phyloP scores from a whole-genome alignment of 2,113 vertebrate species.

The Aptenodytes patagonicus region DNA sequence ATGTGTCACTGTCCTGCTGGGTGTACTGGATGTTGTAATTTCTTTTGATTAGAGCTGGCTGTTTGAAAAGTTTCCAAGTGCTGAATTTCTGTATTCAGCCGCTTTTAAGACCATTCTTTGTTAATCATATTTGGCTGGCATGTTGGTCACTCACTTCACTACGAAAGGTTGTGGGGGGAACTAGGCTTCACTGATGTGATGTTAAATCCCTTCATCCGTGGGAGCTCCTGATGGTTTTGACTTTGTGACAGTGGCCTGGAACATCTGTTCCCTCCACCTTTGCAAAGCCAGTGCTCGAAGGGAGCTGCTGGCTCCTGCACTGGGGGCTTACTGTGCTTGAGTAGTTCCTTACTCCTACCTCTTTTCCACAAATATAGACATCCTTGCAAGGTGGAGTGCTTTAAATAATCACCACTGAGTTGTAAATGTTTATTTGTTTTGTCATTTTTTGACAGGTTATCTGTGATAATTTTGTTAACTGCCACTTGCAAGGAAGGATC shows the following conservation, averaged over 20 bases:
- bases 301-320: not conserved
- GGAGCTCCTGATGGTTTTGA: not conserved
- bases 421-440: not conserved
- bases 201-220: not conserved
- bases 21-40: fast-evolving
- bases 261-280: not conserved
- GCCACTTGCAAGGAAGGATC: not conserved
- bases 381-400: not conserved
- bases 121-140: not conserved
- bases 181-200: not conserved
- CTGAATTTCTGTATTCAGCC: not conserved
- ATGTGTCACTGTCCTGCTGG: not conserved
- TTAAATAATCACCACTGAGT: not conserved
- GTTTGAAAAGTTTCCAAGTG: not conserved
- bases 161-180: not conserved
- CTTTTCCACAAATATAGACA: not conserved
- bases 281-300: not conserved
- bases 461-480: slow-evolving; percentile 12
- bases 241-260: not conserved
- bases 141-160: not conserved
- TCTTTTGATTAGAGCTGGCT: not conserved
- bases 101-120: not conserved
- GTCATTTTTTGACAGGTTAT: not conserved
- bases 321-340: not conserved
- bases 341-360: not conserved